phyloP scores from a whole-genome alignment of 1,140 invertebrate genomes.

The Saxidomus purpurata region DNA sequence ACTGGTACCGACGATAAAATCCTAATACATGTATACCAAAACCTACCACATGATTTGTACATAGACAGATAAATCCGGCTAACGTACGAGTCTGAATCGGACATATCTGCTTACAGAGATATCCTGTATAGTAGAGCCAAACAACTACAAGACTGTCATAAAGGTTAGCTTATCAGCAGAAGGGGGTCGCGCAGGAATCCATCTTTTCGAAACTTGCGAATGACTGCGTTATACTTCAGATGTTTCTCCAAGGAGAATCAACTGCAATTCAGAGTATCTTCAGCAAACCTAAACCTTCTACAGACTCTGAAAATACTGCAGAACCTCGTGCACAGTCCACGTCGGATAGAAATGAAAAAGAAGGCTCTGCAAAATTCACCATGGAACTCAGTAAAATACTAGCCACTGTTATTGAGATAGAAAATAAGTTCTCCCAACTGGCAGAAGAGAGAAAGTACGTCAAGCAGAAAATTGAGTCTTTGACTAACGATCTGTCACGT shows the following conservation, averaged over 20 bases:
- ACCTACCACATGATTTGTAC: not conserved
- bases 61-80: not conserved
- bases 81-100: not conserved
- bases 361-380: not conserved
- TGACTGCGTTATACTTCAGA: not conserved
- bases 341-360: too few relatives aligned
- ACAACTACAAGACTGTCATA: not conserved
- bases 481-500: not conserved
- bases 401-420: not conserved
- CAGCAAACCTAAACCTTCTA: not conserved
- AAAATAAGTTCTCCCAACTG: not conserved
- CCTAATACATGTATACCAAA: too few relatives aligned
- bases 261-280: not conserved
- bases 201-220: not conserved
- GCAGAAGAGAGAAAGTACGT: not conserved
- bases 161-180: not conserved
- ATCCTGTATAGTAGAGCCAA: not conserved
- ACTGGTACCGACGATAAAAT: too few relatives aligned
- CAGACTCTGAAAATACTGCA: too few relatives aligned
- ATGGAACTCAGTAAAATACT: not conserved
- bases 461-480: not conserved
- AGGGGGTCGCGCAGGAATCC: conserved; percentile 2
- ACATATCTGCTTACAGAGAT: conserved; percentile 26
- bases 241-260: not conserved
- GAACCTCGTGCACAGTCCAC: too few relatives aligned